Percentiles rank a stretch among this genome's conserved stretches.
phyloP scores from a whole-genome alignment of 2,113 vertebrate genomes.

The Hiodon alosoides region DNA sequence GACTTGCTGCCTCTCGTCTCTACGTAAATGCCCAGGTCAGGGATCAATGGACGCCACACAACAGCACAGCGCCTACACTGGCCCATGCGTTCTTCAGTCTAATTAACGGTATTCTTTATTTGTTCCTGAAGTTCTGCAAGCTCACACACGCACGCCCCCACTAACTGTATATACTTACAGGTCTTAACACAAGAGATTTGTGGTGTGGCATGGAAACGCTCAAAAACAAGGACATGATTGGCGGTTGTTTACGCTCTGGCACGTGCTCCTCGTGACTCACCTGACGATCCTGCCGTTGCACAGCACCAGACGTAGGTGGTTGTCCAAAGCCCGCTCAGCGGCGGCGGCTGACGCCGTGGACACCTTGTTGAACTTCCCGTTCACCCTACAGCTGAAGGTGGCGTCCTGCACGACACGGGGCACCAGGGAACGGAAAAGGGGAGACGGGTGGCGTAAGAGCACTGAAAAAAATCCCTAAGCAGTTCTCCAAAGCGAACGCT shows the following conservation, averaged over 20 bases:
- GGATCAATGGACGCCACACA: not conserved
- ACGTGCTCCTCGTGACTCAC: slow-evolving; percentile 46
- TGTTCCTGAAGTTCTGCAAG: not conserved
- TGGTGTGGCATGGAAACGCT: too few relatives aligned
- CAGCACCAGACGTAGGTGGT: slow-evolving; percentile 82
- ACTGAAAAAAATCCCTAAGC: not conserved
- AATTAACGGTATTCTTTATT: too few relatives aligned
- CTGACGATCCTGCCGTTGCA: slow-evolving; percentile 93
- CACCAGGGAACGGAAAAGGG: too few relatives aligned
- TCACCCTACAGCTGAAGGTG: slow-evolving; percentile 71
- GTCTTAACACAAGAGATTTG: not conserved
- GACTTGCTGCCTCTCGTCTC: slow-evolving; percentile 66
- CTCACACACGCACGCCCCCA: too few relatives aligned
- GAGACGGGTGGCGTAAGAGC: not conserved
- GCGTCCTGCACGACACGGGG: slow-evolving; percentile 59
- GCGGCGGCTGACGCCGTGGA: slow-evolving; percentile 83
- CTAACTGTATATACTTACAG: too few relatives aligned
- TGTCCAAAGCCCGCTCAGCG: slow-evolving; percentile 75
- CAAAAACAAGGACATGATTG: too few relatives aligned
- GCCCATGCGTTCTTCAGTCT: too few relatives aligned
- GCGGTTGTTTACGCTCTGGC: too few relatives aligned
- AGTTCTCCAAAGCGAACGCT: not conserved
- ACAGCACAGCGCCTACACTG: not conserved
- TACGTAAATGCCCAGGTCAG: slow-evolving; percentile 29
- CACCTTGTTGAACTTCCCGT: slow-evolving; percentile 85